Conservation (phyloP, 1,140 invertebrate species). For the Streblospio benedicti region DNA sequence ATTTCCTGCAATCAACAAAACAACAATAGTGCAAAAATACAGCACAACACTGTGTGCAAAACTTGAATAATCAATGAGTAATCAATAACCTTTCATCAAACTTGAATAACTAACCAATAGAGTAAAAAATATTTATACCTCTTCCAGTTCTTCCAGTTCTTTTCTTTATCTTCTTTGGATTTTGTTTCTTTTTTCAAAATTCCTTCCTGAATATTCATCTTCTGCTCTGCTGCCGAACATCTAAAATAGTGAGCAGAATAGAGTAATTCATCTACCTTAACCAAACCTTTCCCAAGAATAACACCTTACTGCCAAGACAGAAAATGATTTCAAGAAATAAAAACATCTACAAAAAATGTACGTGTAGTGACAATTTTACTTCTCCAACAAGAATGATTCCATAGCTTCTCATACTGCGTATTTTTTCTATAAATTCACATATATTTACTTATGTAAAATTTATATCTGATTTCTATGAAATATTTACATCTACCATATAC, state of each 20-base stretch:
- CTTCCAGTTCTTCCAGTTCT: slow-evolving; percentile 45
- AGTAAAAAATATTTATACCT: slow-evolving; percentile 23
- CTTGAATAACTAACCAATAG: background rate
- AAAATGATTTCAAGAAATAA: no score
- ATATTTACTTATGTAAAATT: no score
- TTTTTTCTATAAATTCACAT: no score
- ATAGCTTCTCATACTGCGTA: no score
- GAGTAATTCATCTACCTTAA: no score
- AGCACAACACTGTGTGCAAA: background rate
- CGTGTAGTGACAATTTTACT: no score
- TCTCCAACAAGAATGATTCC: no score
- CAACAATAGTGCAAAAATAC: background rate
- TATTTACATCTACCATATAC: no score
- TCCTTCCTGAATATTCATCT: slow-evolving; percentile 42
- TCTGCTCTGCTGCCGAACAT: slow-evolving; percentile 43
- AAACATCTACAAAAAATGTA: no score
- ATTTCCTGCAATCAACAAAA: slow-evolving; percentile 39
- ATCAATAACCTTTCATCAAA: background rate
- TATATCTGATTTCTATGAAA: no score
- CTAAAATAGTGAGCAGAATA: slow-evolving; percentile 20
- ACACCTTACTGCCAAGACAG: no score
- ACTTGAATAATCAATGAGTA: background rate
- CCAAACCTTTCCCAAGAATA: no score
- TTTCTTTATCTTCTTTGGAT: slow-evolving; percentile 42
- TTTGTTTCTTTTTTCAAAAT: slow-evolving; percentile 39